Base-by-base conservation (phyloP, 2,113 vertebrate genomes). In the Sterna hirundo region DNA sequence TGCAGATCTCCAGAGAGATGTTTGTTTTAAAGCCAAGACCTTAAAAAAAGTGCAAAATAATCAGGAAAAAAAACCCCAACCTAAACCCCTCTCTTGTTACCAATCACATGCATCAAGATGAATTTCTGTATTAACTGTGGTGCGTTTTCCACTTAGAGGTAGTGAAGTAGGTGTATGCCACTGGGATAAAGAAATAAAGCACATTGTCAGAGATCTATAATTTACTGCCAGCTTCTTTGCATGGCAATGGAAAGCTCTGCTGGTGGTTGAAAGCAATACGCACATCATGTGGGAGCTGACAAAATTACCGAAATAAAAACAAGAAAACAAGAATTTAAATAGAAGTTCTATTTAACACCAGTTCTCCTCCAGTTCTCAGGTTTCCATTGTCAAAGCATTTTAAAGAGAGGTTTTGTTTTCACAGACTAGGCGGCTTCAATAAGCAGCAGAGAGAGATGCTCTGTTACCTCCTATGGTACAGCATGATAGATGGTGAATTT, bases 391-490 rank as follows among this genome's bases (percentile, higher is more conserved):
- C 10, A 70, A 92, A 86, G 17, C 22, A 13, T 83, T 92, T 66
- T 72, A 26, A 74, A 83, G 18, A 85, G 47, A 47, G 13, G 29
- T 46, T 78, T 76, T 55, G 29, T 55, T 68, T 70, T 38, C 44
- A 57, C 27, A 70, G 23, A 14, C 27, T 36, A 19, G 23, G 11
- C 27, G 83, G 12, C 44, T 90, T 79, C 60, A 75, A 0, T 27
- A 29, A 47, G 9, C 34, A 71, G 47, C 3, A 55, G 36, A 71
- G 27, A 58, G 5, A 7, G 7, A 86, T 26, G 19, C 19, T 69
- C 40, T 57, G 15, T 54, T 66, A 2, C 5, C 10, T 85, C 40
- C 49, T 40, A 15, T 8, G 1, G 0, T 15, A 34, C 6, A 38
- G 8, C 42, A 40, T 0, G 1, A 36, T 26, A 65, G 7, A 2